Evolutionary conservation across 2,888 invertebrate species (phyloP), one percentile per base, ranked within the genome.

Genomic region (Plagodis pulveraria): DNA sequence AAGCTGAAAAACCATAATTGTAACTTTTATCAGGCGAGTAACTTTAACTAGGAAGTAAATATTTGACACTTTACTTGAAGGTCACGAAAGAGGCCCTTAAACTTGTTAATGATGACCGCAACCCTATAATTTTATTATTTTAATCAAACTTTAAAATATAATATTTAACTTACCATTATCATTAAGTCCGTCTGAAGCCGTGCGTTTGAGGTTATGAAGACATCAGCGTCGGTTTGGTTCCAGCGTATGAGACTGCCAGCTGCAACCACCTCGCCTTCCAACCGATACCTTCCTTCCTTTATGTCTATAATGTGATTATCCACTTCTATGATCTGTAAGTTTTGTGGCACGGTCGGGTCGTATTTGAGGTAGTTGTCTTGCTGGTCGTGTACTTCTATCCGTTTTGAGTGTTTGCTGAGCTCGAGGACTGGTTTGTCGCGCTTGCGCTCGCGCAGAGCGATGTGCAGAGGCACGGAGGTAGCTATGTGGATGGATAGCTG

Each of bases 301-400:
- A 89, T 86, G 64, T 91, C 88, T 65, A 89, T 88, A 5, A 91
- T 83, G 47, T 90, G 84, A 62, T 80, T 89, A 63, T 91, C 87
- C 10, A 91, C 83, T 67, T 91, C 88, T 40, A 91, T 77, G 33
- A 92, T 91, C 63, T 87, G 89, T n/a, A 91, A 68, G 59, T 91
- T 92, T 67, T 90, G 89, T 0, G 91, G 91, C 33, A 87, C 87
- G 50, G 80, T 86, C 0, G 88, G 87, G 42, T 91, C 91, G 70
- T 91, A 91, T 72, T 89, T 91, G 65, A 91, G 77, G 65, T 91
- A 90, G 62, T 84, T 85, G 68, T 83, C 77, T 56, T 86, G 82
- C 56, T 80, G 79, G 48, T 81, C 74, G 43, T 83, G 56, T 8
- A 54, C 35, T 12, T 60, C 83, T 8, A 85, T 69, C 58, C 81